Percentiles rank a stretch among this genome's conserved stretches.
phyloP scores from a whole-genome alignment of 1,140 invertebrate species.

The Penaeus japonicus region DNA sequence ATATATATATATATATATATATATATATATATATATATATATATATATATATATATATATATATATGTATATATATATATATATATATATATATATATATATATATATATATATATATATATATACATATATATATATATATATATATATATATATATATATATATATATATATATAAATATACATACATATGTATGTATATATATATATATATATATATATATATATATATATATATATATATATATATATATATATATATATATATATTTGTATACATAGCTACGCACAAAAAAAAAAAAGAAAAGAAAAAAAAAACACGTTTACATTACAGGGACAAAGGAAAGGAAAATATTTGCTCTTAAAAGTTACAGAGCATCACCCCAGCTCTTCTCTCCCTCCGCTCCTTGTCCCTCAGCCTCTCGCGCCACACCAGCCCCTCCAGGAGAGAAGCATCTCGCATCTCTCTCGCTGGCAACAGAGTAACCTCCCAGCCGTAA shows the following conservation, averaged over 20 bases:
- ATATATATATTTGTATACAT: not conserved
- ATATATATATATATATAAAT: not conserved
- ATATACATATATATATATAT: not conserved
- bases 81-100: not conserved
- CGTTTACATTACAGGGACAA: no score
- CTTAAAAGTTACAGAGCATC: not conserved
- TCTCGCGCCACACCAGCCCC: not conserved
- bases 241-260: not conserved
- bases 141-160: not conserved
- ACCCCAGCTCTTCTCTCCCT: not conserved
- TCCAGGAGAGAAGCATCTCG: no score
- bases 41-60: not conserved
- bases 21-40: not conserved
- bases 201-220: not conserved
- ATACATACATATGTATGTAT: not conserved
- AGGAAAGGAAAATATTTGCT: no score
- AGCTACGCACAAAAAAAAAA: not conserved
- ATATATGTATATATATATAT: not conserved
- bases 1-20: not conserved
- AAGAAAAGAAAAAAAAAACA: no score
- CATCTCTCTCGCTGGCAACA: not conserved
- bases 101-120: not conserved
- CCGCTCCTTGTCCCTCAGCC: not conserved
- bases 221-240: constrained; percentile 3
- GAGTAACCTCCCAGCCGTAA: no score